Conservation (phyloP, 2,797 vertebrate genomes). For the Lepidocolaptes lacrymiger region DNA sequence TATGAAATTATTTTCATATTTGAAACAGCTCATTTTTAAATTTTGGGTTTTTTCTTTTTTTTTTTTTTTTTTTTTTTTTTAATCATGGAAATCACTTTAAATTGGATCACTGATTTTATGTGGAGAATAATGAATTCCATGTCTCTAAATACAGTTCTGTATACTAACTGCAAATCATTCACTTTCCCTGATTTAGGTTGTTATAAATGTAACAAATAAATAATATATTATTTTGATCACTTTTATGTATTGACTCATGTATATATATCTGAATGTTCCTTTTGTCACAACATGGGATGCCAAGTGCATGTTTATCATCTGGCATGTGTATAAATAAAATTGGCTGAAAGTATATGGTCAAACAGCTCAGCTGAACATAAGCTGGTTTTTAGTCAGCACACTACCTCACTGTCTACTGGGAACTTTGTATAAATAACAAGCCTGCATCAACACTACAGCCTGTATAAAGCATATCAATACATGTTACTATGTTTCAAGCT, state of each 20-base stretch:
- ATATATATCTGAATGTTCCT: neutral
- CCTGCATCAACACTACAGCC: neutral
- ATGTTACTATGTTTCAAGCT: constrained; percentile 42
- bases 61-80: neutral
- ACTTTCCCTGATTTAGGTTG: neutral
- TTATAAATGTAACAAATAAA: neutral
- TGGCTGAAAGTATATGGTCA: neutral
- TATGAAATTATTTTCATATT: neutral
- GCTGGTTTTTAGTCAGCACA: neutral
- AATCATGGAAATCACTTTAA: neutral
- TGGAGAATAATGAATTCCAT: neutral
- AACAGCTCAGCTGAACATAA: neutral
- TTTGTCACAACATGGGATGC: neutral
- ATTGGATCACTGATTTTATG: neutral
- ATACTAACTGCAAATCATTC: neutral
- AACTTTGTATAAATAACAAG: neutral
- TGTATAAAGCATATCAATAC: constrained; percentile 47
- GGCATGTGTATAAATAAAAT: neutral
- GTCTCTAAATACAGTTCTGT: neutral
- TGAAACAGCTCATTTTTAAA: neutral
- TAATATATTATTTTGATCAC: neutral
- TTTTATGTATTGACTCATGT: neutral
- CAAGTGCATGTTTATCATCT: neutral
- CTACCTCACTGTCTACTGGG: neutral
- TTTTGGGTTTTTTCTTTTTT: neutral